Base-by-base conservation (phyloP, 2,888 invertebrate species). In the Nasonia oneida region DNA sequence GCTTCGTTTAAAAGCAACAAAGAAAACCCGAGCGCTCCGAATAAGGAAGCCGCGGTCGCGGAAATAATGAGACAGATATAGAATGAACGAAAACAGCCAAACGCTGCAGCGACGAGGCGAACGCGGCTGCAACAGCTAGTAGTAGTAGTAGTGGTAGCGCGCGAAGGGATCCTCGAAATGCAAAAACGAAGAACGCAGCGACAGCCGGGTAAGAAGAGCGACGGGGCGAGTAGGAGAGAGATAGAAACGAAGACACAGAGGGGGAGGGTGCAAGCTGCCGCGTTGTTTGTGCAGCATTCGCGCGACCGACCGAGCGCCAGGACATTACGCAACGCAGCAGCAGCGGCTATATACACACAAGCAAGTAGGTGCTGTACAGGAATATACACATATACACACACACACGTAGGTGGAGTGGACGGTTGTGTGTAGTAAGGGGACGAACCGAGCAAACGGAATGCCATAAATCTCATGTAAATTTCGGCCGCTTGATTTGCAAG, bases 401-500 rank as follows among this genome's bases (percentile, higher is more conserved):
- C 33, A 33, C n/a, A 50, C 37, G 37, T 37, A 37, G 3, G 4
- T 37, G 4, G 50, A 29, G 67, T 53, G 50, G 12, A 39, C 37
- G 8, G 0, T 37, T 23, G 61, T 33, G 73, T 47, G 37, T 76
- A 47, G 81, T 6, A n/a, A 53, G 84, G 86, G 87, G 81, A 57
- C 78, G 83, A 85, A 84, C 80, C 84, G 85, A 81, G 89, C 90
- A 91, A 90, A 91, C 91, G 91, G 91, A 91, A 92, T 92, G 90
- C 92, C 90, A 92, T 93, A 92, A 92, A 93, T 93, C 91, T 92
- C 91, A 92, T 92, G 93, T 92, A 92, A 93, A 93, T 92, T 92
- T 90, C 90, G 91, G 89, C 89, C 90, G 91, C 90, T 92, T 93
- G 92, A 92, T 92, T 93, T 93, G 92, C 92, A 92, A 93, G 91